A percentile compares a stretch with the other conserved stretches of the same genome.
Evolutionary conservation across 2,113 vertebrate species (phyloP).

Genomic region (Lophius piscatorius): DNA sequence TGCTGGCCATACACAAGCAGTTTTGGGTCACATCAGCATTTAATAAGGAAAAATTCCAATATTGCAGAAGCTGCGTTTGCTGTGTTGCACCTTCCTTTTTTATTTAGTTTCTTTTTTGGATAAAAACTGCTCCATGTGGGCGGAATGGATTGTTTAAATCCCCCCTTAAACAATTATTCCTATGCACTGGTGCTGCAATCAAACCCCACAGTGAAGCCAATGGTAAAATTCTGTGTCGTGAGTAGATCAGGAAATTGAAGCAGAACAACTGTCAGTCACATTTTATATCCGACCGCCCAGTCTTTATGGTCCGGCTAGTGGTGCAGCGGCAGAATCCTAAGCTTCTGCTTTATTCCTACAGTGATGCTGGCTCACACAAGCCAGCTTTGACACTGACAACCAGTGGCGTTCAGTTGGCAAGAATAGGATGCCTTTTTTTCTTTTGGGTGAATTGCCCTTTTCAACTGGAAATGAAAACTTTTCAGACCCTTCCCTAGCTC

Average conservation of each 20-base stretch:
- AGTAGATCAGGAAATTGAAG: conserved; percentile 8
- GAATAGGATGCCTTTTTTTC: conserved; percentile 59
- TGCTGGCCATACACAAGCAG: not conserved
- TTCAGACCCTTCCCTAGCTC: conserved; percentile 38
- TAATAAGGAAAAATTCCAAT: too few relatives aligned
- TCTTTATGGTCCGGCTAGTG: conserved; percentile 27
- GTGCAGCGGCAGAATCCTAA: conserved; percentile 25
- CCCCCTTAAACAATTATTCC: not conserved
- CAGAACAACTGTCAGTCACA: conserved; percentile 38
- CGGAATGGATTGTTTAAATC: conserved; percentile 5
- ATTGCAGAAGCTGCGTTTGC: too few relatives aligned
- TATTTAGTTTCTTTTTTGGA: conserved; percentile 11
- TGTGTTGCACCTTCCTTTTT: not conserved
- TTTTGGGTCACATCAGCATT: not conserved
- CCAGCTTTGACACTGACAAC: conserved; percentile 57
- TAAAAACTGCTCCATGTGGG: not conserved
- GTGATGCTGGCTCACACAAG: conserved; percentile 26
- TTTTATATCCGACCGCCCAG: conserved; percentile 39
- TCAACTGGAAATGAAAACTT: conserved; percentile 63
- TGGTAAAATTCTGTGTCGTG: conserved; percentile 7
- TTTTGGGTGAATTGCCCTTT: conserved; percentile 72
- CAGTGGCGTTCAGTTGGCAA: conserved; percentile 54
- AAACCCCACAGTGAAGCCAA: conserved; percentile 10
- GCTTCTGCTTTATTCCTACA: conserved; percentile 32
- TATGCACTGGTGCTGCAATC: not conserved